Conservation (phyloP, 2,888 invertebrate genomes). For the Rhimphoctona megacephalus region DNA sequence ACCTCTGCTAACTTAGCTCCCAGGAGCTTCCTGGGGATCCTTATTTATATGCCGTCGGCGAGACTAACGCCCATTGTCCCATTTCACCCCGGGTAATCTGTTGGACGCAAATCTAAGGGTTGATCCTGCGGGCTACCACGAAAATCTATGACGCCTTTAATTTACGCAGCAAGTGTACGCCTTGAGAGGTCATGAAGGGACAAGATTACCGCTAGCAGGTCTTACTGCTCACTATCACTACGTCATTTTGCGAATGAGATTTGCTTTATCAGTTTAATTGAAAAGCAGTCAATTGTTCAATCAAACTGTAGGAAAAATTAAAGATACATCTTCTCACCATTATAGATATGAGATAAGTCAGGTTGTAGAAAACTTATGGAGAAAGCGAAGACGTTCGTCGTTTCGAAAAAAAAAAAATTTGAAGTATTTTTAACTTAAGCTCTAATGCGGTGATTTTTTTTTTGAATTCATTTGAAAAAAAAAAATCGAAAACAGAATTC, state of each 20-base stretch:
- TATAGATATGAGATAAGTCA: neutral
- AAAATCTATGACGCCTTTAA: slow-evolving; percentile 85
- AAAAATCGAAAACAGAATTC: too few relatives aligned
- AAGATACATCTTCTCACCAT: neutral
- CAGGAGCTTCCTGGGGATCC: slow-evolving; percentile 83
- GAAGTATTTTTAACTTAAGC: neutral
- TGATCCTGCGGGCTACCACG: slow-evolving; percentile 85
- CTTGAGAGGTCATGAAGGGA: slow-evolving; percentile 49
- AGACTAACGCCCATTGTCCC: slow-evolving; percentile 85
- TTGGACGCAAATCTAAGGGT: slow-evolving; percentile 85
- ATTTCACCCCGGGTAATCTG: slow-evolving; percentile 84
- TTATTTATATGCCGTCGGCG: slow-evolving; percentile 84
- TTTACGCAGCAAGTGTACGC: slow-evolving; percentile 75
- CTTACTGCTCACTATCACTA: slow-evolving; percentile 3
- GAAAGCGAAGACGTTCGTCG: neutral
- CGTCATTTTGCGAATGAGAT: slow-evolving; percentile 21
- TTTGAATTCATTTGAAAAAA: too few relatives aligned
- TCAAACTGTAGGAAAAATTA: neutral
- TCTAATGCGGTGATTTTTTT: too few relatives aligned
- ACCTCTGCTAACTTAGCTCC: slow-evolving; percentile 75
- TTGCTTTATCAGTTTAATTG: neutral
- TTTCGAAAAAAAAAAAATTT: neutral
- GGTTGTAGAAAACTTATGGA: neutral
- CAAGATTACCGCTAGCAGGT: slow-evolving; percentile 19
- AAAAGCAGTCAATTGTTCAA: neutral